Base-by-base conservation (phyloP, 2,797 vertebrate genomes). In the Eremophila alpestris region DNA sequence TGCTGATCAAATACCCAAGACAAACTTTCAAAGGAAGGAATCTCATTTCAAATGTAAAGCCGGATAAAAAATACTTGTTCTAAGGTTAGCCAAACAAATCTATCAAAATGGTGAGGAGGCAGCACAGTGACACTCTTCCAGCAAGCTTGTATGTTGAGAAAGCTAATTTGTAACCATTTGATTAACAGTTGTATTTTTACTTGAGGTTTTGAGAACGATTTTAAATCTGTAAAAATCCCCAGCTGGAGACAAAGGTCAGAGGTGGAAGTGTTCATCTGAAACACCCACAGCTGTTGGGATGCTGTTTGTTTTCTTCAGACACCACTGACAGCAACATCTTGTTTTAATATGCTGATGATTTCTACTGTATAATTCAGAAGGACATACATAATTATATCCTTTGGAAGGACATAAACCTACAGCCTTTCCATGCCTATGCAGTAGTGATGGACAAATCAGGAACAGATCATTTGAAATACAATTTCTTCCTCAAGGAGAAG, bases 1-100 rank as follows among this genome's bases (percentile, higher is more conserved):
- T 30, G n/a, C 80, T 5, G 48, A 90, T 89, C 90, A 95, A 95
- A 87, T 58, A 93, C 70, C 88, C 34, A 84, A 76, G 60, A 74
- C 41, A 92, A 93, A 83, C 69, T 82, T 94, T 41, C 41, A 73
- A 76, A 90, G 83, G 74, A 80, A 80, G 60, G 34, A 67, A 87
- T 60, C 58, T 90, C 38, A 87, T 89, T 92, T 92, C 81, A 74
- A 55, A 93, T 27, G 32, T 60, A 74, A 88, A 95, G 75, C 45
- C 2, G 7, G 63, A 74, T 52, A 63, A 3, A 58, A 94, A 94
- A 67, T 34, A 54, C 76, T 91, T 58, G 45, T 64, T 84, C 63
- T 64, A 87, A 90, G 83, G 67, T 10, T 90, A 70, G 62, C 65
- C 79, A 83, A 91, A 88, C 16, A 46, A 21, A 41, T 75, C 49